These are phyloP conservation scores for Ichneumoninae sp. DNA, from an alignment of 2,888 invertebrate genomes.

Conservation along the genomic window DNA sequence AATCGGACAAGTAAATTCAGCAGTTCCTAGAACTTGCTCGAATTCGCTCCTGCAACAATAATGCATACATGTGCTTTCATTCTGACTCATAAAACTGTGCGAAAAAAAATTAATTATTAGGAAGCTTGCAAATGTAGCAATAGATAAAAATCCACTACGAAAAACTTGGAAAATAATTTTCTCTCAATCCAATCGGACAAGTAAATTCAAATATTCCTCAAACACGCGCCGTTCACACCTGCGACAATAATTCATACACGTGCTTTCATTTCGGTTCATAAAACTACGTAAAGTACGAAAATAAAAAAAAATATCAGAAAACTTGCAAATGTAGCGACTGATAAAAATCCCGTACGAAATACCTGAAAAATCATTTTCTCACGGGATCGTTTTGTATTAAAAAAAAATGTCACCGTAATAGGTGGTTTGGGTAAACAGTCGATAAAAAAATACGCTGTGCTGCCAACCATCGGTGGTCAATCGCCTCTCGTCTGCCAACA, in stretches of 20 bases:
- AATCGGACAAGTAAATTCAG: too few relatives aligned
- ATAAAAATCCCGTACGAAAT: conserved; percentile 8
- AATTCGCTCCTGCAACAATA: too few relatives aligned
- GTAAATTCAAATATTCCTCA: too few relatives aligned
- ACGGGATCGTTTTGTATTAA: not conserved
- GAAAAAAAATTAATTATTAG: not conserved
- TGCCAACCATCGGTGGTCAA: not conserved
- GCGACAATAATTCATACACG: too few relatives aligned
- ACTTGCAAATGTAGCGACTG: conserved; percentile 1
- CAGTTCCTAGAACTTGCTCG: too few relatives aligned
- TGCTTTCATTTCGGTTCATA: too few relatives aligned
- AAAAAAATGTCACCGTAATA: not conserved
- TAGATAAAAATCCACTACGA: not conserved
- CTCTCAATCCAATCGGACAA: too few relatives aligned
- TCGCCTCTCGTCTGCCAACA: not conserved
- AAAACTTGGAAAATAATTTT: not conserved
- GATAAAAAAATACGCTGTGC: not conserved
- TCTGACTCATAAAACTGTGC: too few relatives aligned
- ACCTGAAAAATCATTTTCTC: not conserved
- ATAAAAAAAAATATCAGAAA: conserved; percentile 1
- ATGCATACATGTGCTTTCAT: too few relatives aligned
- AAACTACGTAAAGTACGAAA: not conserved
- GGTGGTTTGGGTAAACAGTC: not conserved
- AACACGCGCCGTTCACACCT: too few relatives aligned
- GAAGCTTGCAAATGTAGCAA: not conserved